Percentiles rank a stretch among this genome's conserved stretches.
Conservation (phyloP, 2,888 invertebrate genomes). For the Boloria euphrosyne region DNA sequence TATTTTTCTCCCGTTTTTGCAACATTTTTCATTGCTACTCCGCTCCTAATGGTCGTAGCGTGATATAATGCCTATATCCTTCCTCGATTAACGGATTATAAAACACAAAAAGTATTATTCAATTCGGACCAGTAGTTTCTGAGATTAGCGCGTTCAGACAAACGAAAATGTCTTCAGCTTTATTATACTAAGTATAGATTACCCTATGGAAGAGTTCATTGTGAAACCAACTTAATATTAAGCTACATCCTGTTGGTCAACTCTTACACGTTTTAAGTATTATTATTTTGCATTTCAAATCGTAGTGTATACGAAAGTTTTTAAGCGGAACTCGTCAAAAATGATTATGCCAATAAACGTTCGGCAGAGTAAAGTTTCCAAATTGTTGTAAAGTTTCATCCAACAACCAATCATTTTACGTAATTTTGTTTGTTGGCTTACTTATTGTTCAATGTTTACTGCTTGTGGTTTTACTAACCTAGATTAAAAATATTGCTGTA, state of each 20-base stretch:
- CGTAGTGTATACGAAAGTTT: conserved; percentile 16
- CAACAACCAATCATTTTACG: conserved; percentile 31
- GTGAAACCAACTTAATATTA: no score
- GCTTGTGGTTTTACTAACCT: conserved; percentile 21
- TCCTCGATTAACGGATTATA: no score
- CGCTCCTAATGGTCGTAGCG: no score
- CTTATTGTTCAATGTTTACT: conserved; percentile 28
- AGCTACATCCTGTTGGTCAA: not conserved
- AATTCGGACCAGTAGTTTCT: no score
- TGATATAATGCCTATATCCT: no score
- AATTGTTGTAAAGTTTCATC: conserved; percentile 29
- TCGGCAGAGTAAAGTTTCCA: conserved; percentile 26
- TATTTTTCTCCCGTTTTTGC: no score
- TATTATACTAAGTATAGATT: no score
- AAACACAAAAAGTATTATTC: no score
- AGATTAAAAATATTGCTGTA: conserved; percentile 13
- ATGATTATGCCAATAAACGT: conserved; percentile 26
- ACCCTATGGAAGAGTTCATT: no score
- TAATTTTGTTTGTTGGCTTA: conserved; percentile 29
- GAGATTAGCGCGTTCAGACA: no score
- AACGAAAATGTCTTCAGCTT: no score
- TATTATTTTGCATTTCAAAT: conserved; percentile 13
- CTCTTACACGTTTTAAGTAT: not conserved
- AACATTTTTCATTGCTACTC: no score
- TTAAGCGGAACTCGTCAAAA: conserved; percentile 28